These are phyloP conservation scores for Aviceda subcristata DNA, from an alignment of 2,113 vertebrate species.

Conservation along the genomic window DNA sequence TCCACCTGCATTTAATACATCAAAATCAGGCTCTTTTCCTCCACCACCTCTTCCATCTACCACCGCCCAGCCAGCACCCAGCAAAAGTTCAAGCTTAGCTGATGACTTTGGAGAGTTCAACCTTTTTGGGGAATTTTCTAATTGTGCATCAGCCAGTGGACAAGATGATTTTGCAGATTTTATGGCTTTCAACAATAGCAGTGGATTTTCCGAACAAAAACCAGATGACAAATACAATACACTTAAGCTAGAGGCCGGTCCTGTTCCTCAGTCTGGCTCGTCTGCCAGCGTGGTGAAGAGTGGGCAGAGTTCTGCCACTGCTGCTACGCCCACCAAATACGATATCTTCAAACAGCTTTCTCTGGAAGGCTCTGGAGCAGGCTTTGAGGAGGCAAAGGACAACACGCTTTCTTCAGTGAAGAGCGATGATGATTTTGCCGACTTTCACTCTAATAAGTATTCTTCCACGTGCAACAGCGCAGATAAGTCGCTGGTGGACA, in stretches of 20 bases:
- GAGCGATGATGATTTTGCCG: slow-evolving; percentile 92
- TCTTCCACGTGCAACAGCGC: slow-evolving; percentile 77
- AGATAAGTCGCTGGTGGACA: slow-evolving; percentile 91
- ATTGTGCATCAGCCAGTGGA: slow-evolving; percentile 44
- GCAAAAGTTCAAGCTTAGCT: slow-evolving; percentile 72
- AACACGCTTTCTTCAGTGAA: slow-evolving; percentile 69
- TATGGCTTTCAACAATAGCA: slow-evolving; percentile 88
- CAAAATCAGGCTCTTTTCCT: slow-evolving; percentile 53
- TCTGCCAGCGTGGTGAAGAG: slow-evolving; percentile 39
- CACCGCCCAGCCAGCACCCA: slow-evolving; percentile 51
- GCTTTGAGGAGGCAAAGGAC: slow-evolving; percentile 86
- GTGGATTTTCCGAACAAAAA: slow-evolving; percentile 71
- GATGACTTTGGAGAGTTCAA: slow-evolving; percentile 95
- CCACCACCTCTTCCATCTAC: background rate
- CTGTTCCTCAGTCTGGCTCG: slow-evolving; percentile 45
- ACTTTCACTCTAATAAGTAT: slow-evolving; percentile 92
- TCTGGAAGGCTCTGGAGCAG: slow-evolving; percentile 78
- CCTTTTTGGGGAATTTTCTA: slow-evolving; percentile 87
- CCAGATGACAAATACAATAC: slow-evolving; percentile 61
- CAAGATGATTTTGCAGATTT: slow-evolving; percentile 98
- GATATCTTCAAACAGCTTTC: slow-evolving; percentile 93
- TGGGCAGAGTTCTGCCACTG: slow-evolving; percentile 54
- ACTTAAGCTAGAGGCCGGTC: slow-evolving; percentile 59
- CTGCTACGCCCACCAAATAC: slow-evolving; percentile 75
- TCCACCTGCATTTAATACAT: slow-evolving; percentile 49